These are phyloP conservation scores for Bacillus rossius DNA, from an alignment of 1,140 invertebrate genomes.

Conservation along the genomic window DNA sequence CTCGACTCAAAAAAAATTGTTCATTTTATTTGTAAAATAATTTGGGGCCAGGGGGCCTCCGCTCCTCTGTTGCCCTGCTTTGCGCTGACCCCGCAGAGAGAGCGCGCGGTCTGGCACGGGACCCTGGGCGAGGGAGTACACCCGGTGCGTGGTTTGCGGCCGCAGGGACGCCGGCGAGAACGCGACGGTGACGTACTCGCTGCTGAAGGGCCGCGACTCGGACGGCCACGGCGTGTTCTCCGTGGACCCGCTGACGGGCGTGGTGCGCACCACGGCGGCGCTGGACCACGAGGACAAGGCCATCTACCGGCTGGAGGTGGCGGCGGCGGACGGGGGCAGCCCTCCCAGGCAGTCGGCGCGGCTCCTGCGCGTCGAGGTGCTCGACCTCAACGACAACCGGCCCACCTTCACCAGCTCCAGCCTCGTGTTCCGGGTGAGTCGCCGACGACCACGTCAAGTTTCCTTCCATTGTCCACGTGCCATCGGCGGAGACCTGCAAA, in stretches of 20 bases:
- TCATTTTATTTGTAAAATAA: too few species aligned
- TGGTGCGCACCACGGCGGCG: constrained; percentile 79
- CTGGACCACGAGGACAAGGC: constrained; percentile 88
- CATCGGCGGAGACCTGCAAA: too few species aligned
- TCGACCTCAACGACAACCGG: constrained; percentile 86
- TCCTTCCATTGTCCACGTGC: neutral
- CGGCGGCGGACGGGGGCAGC: constrained; percentile 79
- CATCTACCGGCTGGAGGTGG: constrained; percentile 77
- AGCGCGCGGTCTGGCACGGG: too few species aligned
- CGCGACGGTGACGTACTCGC: constrained; percentile 80
- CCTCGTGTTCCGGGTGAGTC: constrained; percentile 73
- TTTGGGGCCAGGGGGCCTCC: too few species aligned
- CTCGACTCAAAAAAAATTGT: too few species aligned
- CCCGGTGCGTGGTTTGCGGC: too few species aligned
- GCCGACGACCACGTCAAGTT: neutral
- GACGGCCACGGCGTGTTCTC: constrained; percentile 79
- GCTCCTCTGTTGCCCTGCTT: too few species aligned
- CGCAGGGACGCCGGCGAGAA: constrained; percentile 87
- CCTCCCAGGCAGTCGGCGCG: constrained; percentile 75
- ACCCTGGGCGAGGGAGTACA: too few species aligned
- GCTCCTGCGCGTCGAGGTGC: constrained; percentile 76
- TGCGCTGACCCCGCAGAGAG: too few species aligned
- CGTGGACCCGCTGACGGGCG: constrained; percentile 78
- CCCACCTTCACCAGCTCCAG: constrained; percentile 88
- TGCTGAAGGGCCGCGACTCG: constrained; percentile 75